phyloP scores from a whole-genome alignment of 2,797 vertebrate genomes.

The Botia kubotai region DNA sequence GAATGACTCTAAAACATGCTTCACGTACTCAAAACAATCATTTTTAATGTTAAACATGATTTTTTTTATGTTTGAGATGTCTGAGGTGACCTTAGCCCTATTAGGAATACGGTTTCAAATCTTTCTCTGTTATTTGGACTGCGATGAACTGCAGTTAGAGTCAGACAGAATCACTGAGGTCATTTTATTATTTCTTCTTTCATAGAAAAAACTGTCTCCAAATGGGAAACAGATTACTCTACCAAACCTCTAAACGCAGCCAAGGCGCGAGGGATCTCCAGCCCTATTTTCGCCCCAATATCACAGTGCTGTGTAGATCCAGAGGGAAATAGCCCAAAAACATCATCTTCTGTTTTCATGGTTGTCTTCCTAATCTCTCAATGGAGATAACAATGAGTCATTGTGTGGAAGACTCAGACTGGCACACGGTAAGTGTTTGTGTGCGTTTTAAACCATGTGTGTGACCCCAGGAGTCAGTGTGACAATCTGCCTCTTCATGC shows the following conservation, averaged over 20 bases:
- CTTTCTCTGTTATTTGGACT: constrained; percentile 10
- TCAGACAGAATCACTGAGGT: constrained; percentile 10
- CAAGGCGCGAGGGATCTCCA: constrained; percentile 38
- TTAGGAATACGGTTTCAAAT: constrained; percentile 11
- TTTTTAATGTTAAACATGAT: too few species aligned
- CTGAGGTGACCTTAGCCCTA: not conserved
- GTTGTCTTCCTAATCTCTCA: not conserved
- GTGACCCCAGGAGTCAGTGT: not conserved
- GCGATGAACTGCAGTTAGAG: constrained; percentile 22
- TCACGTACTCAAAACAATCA: too few species aligned
- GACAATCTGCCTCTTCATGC: constrained; percentile 38
- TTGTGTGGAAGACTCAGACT: constrained; percentile 42
- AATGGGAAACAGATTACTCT: constrained; percentile 60
- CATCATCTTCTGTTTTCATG: not conserved
- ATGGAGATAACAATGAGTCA: constrained; percentile 17
- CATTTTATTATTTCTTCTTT: constrained; percentile 33
- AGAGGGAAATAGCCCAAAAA: constrained; percentile 19
- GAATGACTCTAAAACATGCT: too few species aligned
- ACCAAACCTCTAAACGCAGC: constrained; percentile 40
- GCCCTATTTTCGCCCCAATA: not conserved
- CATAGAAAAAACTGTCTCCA: constrained; percentile 43
- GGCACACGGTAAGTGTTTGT: not conserved
- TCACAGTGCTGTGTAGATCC: constrained; percentile 30
- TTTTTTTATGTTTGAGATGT: not conserved
- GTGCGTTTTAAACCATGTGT: constrained; percentile 11